Evolutionary conservation across 2,113 vertebrate species (phyloP).

Genomic region (Anhinga rufa): DNA sequence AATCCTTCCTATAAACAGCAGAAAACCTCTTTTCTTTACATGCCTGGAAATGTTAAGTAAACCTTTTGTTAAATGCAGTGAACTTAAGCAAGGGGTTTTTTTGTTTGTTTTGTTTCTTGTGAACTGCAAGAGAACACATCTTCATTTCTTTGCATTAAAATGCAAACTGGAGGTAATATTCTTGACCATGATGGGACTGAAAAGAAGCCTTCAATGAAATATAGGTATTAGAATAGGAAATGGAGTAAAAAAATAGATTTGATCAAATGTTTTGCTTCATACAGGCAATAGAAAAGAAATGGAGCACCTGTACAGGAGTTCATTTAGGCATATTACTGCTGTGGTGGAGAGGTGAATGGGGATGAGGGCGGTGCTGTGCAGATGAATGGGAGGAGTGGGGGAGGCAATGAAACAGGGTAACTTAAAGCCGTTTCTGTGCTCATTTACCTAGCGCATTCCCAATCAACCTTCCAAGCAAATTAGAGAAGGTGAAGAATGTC

Average conservation of each 20-base stretch:
- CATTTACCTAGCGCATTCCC: not conserved
- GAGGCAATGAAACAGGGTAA: not conserved
- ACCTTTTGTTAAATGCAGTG: not conserved
- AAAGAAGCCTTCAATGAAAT: not conserved
- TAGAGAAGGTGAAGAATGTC: not conserved
- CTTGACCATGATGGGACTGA: not conserved
- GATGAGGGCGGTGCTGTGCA: not conserved
- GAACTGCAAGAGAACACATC: not conserved
- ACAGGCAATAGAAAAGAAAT: not conserved
- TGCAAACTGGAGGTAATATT: not conserved
- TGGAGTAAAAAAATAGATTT: not conserved
- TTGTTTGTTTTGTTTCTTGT: not conserved
- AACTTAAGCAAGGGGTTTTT: not conserved
- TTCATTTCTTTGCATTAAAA: not conserved
- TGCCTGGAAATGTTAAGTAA: not conserved
- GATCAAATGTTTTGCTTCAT: not conserved
- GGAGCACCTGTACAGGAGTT: not conserved
- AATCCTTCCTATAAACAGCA: not conserved
- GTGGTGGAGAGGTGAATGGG: not conserved
- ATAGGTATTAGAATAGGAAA: not conserved
- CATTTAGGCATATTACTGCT: not conserved
- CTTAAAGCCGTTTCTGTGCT: not conserved
- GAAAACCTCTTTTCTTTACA: not conserved
- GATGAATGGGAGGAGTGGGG: constrained; percentile 25
- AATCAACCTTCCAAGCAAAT: not conserved